Evolutionary conservation across 2,797 vertebrate species (phyloP).

Genomic region (Siniperca undulata): DNA sequence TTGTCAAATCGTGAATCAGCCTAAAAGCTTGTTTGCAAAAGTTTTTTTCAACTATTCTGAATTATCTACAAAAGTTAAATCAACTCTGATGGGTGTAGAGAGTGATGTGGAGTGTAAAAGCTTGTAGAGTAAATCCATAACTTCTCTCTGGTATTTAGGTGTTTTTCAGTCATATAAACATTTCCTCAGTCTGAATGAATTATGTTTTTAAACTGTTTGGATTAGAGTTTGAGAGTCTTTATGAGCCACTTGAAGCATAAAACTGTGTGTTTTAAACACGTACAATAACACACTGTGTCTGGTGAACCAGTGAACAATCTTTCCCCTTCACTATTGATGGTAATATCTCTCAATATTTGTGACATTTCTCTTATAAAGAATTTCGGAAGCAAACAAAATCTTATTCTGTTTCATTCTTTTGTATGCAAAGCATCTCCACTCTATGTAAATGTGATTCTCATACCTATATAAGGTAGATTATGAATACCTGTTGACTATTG

Average conservation of each 20-base stretch:
- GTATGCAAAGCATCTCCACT: background rate
- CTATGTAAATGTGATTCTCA: background rate
- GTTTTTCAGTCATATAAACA: background rate
- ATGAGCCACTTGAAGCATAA: background rate
- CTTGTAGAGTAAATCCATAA: background rate
- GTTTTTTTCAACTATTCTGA: background rate
- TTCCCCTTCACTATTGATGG: background rate
- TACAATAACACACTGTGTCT: background rate
- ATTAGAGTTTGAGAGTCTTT: background rate
- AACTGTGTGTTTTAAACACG: background rate
- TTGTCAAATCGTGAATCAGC: background rate
- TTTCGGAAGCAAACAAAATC: background rate
- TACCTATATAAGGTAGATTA: background rate
- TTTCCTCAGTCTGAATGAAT: conserved; percentile 7
- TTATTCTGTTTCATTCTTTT: background rate
- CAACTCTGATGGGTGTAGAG: background rate
- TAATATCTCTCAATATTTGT: background rate
- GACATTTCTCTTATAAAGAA: background rate
- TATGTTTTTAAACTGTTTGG: background rate
- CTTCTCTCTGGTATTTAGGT: background rate
- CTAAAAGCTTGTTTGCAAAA: background rate
- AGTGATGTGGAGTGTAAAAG: background rate
- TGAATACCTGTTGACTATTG: background rate
- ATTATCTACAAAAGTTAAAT: accelerated
- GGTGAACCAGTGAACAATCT: background rate